Conservation (phyloP, 2,797 vertebrate species). For the Melopsittacus undulatus region DNA sequence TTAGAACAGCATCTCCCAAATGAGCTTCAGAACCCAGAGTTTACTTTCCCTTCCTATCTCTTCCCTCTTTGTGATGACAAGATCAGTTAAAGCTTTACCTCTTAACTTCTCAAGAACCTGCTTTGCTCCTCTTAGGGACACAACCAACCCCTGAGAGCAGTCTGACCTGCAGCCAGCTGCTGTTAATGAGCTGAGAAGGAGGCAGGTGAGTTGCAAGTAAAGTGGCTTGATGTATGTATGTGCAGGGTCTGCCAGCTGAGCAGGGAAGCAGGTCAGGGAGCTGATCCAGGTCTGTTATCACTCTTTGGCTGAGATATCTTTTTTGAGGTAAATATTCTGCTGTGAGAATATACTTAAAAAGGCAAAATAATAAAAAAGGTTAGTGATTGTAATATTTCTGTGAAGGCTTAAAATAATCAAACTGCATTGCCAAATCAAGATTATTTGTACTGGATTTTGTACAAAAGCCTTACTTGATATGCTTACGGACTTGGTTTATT, state of each 20-base stretch:
- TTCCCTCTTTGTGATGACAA: neutral
- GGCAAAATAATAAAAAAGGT: neutral
- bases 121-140: neutral
- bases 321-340: neutral
- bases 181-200: neutral
- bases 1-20: neutral
- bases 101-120: neutral
- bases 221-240: rapidly evolving
- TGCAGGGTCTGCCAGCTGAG: neutral
- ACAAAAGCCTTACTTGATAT: neutral
- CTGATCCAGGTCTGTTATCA: neutral
- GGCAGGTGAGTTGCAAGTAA: neutral
- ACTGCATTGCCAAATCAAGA: neutral
- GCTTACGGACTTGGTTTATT: neutral
- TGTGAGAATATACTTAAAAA: neutral
- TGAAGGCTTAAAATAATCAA: neutral
- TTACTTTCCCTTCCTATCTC: neutral
- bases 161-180: neutral
- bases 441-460: neutral
- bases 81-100: neutral
- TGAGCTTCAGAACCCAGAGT: neutral
- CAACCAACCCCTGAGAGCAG: neutral
- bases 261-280: neutral
- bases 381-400: neutral
- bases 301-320: neutral